These are phyloP conservation scores for Xylocampa areola DNA, from an alignment of 2,888 invertebrate species.

Conservation along the genomic window DNA sequence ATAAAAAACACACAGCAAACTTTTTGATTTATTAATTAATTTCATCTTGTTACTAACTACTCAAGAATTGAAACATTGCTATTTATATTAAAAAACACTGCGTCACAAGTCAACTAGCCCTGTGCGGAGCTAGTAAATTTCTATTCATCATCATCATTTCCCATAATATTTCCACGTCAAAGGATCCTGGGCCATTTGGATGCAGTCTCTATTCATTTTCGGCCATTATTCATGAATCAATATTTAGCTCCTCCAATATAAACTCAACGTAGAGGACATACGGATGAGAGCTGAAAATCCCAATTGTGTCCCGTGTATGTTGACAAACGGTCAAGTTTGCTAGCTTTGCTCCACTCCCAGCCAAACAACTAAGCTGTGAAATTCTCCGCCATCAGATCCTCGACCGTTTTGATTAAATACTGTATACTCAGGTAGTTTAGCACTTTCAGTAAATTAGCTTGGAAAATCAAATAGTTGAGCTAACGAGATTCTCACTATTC, in stretches of 20 bases:
- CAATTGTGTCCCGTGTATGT: conserved; percentile 11
- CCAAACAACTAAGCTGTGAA: conserved; percentile 13
- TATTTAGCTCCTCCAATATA: not conserved
- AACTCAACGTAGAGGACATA: not conserved
- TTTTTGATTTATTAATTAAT: no score
- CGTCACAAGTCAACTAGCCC: no score
- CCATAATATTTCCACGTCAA: no score
- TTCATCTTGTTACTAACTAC: no score
- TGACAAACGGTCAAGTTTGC: not conserved
- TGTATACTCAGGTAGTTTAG: conserved; percentile 10
- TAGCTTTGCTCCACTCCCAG: not conserved
- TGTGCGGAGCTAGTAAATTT: no score
- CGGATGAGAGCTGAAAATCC: conserved; percentile 4
- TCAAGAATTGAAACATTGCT: no score
- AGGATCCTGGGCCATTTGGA: not conserved
- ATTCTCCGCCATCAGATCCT: not conserved
- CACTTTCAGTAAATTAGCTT: conserved; percentile 14
- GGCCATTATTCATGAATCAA: conserved; percentile 3
- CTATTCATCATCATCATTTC: no score
- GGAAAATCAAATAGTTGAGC: conserved; percentile 23
- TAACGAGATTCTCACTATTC: conserved; percentile 1
- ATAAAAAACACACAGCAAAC: no score
- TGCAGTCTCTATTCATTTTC: not conserved
- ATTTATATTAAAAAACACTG: no score
- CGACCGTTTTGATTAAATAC: conserved; percentile 26